Percentiles rank a stretch among this genome's conserved stretches.
Evolutionary conservation across 2,797 vertebrate genomes (phyloP).

Genomic region (Spinibarbus caldwelli): DNA sequence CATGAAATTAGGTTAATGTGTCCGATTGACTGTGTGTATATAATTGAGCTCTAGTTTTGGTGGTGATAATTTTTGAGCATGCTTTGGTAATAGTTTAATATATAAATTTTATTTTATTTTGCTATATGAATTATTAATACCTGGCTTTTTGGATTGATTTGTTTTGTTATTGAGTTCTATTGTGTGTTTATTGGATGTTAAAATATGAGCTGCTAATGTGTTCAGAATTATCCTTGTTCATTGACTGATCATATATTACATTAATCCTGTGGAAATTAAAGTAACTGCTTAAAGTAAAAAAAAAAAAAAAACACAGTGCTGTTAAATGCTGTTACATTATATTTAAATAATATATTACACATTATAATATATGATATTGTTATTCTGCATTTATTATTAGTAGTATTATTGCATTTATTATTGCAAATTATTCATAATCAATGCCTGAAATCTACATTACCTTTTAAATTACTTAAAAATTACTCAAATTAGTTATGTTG

Average conservation of each 20-base stretch:
- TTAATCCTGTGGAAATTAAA: conserved; percentile 25
- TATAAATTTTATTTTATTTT: background rate
- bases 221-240: conserved; percentile 32
- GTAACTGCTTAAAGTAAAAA: conserved; percentile 10
- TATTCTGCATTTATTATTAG: background rate
- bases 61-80: background rate
- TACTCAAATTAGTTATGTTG: background rate
- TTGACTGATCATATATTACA: conserved; percentile 11
- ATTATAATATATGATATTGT: conserved; percentile 25
- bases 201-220: conserved; percentile 37
- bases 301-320: background rate
- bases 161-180: background rate
- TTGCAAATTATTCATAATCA: background rate
- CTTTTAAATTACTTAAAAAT: background rate
- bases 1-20: background rate
- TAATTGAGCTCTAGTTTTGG: background rate
- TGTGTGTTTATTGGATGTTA: conserved; percentile 7
- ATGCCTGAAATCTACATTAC: background rate
- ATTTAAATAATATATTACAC: conserved; percentile 24
- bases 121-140: background rate
- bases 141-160: background rate
- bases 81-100: background rate
- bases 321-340: conserved; percentile 19
- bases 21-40: background rate
- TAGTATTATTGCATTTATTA: no score